A percentile compares a stretch with the other conserved stretches of the same genome.
Conservation (phyloP, 2,113 vertebrate species). For the Oriolus oriolus region DNA sequence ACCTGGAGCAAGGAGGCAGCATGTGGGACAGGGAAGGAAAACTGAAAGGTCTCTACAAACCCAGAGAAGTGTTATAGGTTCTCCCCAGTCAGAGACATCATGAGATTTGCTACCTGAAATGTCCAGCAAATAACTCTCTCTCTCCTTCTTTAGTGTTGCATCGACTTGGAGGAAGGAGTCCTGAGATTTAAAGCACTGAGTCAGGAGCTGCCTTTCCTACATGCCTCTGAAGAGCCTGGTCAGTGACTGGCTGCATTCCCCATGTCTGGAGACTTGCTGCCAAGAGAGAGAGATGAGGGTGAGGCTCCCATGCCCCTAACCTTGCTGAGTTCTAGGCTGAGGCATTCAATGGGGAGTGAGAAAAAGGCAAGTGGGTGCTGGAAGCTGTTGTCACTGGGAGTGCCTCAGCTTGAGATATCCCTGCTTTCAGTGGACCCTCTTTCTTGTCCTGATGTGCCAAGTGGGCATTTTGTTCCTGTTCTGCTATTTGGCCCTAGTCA, state of each 20-base stretch:
- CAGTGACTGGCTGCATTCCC: constrained; percentile 43
- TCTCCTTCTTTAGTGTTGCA: constrained; percentile 77
- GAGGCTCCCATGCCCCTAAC: not conserved
- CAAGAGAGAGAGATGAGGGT: not conserved
- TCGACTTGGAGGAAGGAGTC: constrained; percentile 81
- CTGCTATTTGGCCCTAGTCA: not conserved
- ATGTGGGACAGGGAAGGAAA: not conserved
- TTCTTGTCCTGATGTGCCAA: not conserved
- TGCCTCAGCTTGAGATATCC: not conserved
- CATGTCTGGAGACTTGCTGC: not conserved
- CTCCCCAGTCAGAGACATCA: not conserved
- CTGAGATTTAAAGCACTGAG: constrained; percentile 75
- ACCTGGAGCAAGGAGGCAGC: not conserved
- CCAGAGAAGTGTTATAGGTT: not conserved
- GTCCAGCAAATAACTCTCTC: not conserved
- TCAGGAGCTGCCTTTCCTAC: constrained; percentile 86
- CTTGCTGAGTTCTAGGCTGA: not conserved
- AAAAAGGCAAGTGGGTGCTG: not conserved
- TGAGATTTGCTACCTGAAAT: not conserved
- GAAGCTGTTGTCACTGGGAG: not conserved
- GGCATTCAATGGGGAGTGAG: not conserved
- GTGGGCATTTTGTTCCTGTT: not conserved
- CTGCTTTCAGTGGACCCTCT: not conserved
- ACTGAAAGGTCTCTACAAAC: not conserved
- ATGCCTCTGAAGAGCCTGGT: constrained; percentile 51